Evolutionary conservation across 1,140 invertebrate species (phyloP).

Genomic region (Drosophila busckii): DNA sequence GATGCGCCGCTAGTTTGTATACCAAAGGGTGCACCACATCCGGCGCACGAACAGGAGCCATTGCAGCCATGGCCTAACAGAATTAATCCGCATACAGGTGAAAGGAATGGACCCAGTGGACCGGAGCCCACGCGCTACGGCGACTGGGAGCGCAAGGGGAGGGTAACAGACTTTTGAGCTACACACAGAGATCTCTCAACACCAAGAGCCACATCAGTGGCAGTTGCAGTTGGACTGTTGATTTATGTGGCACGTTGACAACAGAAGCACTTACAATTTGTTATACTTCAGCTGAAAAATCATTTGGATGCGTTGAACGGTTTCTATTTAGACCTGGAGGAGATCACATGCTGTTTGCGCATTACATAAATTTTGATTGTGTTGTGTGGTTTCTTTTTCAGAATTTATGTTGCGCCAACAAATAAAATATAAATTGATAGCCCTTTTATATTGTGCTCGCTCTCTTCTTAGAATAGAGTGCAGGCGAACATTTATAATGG

Average conservation of each 20-base stretch:
- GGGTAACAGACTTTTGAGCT: slow-evolving; percentile 83
- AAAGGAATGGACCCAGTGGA: slow-evolving; percentile 91
- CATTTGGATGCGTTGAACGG: slow-evolving; percentile 27
- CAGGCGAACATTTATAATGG: slow-evolving; percentile 54
- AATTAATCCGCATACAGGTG: slow-evolving; percentile 92
- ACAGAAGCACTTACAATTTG: slow-evolving; percentile 59
- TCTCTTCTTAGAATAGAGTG: slow-evolving; percentile 51
- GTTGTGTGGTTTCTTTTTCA: slow-evolving; percentile 49
- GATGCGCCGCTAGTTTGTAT: slow-evolving; percentile 4
- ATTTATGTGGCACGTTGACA: slow-evolving; percentile 49
- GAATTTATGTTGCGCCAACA: slow-evolving; percentile 53
- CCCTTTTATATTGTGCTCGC: slow-evolving; percentile 14
- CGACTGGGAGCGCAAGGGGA: slow-evolving; percentile 99
- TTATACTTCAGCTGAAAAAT: slow-evolving; percentile 25
- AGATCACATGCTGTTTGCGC: slow-evolving; percentile 34
- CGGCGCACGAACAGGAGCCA: slow-evolving; percentile 48
- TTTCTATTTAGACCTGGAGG: slow-evolving; percentile 33
- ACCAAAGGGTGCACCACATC: slow-evolving; percentile 38
- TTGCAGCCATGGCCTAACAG: slow-evolving; percentile 81
- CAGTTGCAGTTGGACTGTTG: too few relatives aligned
- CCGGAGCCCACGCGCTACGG: slow-evolving; percentile 99
- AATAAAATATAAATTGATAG: slow-evolving; percentile 65
- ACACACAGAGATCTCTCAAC: slow-evolving; percentile 7
- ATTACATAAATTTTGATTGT: slow-evolving; percentile 71
- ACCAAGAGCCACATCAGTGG: too few relatives aligned